phyloP scores from a whole-genome alignment of 2,113 vertebrate genomes.

The Notiomystis cincta region DNA sequence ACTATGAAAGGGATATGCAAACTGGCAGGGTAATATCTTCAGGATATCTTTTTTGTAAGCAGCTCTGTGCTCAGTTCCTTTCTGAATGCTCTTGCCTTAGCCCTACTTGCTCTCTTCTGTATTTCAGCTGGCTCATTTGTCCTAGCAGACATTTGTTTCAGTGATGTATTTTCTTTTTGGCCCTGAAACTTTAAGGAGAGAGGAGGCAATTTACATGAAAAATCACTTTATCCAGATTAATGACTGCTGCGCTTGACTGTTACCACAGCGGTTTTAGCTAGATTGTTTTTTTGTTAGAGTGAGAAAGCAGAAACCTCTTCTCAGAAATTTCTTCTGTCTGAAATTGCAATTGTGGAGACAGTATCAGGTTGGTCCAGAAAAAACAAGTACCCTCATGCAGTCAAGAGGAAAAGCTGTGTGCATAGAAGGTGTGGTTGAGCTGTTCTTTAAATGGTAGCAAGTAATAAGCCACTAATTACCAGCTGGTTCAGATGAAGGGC shows the following conservation, averaged over 20 bases:
- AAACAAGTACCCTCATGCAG: background rate
- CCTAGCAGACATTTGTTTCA: constrained; percentile 36
- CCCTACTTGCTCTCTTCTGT: background rate
- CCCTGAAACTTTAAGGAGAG: constrained; percentile 32
- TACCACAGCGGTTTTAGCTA: background rate
- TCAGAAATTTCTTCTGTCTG: background rate
- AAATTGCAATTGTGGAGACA: background rate
- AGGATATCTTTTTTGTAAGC: background rate
- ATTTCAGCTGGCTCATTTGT: constrained; percentile 32
- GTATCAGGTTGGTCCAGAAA: background rate
- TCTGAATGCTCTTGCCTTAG: background rate
- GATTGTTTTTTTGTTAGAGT: background rate
- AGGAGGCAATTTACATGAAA: constrained; percentile 63
- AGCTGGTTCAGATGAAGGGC: background rate
- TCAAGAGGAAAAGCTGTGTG: background rate
- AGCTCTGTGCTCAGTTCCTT: background rate
- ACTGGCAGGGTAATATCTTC: background rate
- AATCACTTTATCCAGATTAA: constrained; percentile 62
- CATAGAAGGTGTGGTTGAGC: background rate
- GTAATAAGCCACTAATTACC: background rate
- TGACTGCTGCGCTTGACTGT: constrained; percentile 4
- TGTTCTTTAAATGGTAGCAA: background rate
- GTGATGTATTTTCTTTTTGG: constrained; percentile 52
- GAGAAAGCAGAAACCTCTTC: constrained; percentile 1
- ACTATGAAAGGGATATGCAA: background rate